phyloP scores from a whole-genome alignment of 2,113 vertebrate genomes.

The Indicator maculatus region DNA sequence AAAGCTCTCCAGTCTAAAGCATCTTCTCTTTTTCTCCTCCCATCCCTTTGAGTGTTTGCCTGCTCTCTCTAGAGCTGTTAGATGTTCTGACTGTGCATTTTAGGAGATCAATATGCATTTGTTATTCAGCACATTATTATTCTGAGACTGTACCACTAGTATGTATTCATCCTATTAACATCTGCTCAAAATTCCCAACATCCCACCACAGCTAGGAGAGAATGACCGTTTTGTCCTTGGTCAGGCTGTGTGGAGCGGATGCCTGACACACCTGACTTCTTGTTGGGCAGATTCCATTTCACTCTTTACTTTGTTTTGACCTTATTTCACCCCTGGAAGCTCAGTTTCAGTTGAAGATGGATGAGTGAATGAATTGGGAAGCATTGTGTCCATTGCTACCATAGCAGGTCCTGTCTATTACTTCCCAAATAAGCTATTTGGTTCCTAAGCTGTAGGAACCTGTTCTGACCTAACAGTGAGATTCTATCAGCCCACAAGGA shows the following conservation, averaged over 20 bases:
- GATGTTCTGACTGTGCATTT: constrained; percentile 29
- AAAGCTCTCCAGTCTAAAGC: neutral
- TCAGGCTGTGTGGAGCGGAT: neutral
- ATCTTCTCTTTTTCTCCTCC: neutral
- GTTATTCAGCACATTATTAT: constrained; percentile 57
- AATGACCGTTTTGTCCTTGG: constrained; percentile 56
- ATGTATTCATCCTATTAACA: constrained; percentile 58
- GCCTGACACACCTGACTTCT: constrained; percentile 34
- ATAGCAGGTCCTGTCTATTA: neutral
- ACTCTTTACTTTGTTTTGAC: neutral
- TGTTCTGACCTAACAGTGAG: neutral
- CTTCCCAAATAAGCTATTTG: neutral
- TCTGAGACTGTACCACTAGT: neutral
- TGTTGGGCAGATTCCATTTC: neutral
- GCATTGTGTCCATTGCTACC: neutral
- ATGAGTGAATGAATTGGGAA: neutral
- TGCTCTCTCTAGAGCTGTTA: constrained; percentile 4
- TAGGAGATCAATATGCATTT: constrained; percentile 48
- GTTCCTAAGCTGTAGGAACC: neutral
- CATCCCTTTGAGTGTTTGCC: neutral
- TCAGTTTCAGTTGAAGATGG: neutral
- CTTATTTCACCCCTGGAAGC: neutral
- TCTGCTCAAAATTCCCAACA: constrained; percentile 58
- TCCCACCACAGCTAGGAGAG: neutral
- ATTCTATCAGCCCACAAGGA: neutral